Evolutionary conservation across 2,113 vertebrate species (phyloP), one percentile per base, ranked within the genome.

Genomic region (Equus przewalskii): DNA sequence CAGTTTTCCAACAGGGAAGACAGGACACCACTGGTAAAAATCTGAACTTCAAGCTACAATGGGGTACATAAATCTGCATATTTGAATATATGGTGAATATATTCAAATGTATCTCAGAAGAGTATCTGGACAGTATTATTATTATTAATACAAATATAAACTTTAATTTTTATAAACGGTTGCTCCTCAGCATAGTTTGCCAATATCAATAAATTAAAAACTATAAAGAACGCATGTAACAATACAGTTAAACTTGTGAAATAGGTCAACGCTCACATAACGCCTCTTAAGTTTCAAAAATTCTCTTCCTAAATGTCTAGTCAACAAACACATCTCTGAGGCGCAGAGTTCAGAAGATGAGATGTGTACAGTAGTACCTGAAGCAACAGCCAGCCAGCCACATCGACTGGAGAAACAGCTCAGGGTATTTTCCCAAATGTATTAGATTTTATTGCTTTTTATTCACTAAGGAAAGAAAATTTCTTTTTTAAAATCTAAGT

Each of bases 211-310:
- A 96, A 94, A 96, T 97, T 98, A 96, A 98, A 98, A 98, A 92
- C 12, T 84, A 73, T 69, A 88, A 80, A 72, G 72, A 75, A 95
- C 96, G 92, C 28, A 78, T 70, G 49, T 79, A 96, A 92, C 44
- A 92, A 97, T 89, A 98, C 78, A 97, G 60, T 90, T 96, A 96
- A 92, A 94, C 91, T 96, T 98, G 96, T 97, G 97, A 98, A 97
- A 98, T 95, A 98, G 96, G 93, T 98, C 92, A 98, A 60, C 91
- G 97, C 97, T 97, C 97, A 98, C 83, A 98, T 97, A 98, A 97
- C 98, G 96, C 56, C 91, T 92, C 95, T 64, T 86, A 91, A 97
- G 96, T 99, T 98, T 98, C 98, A 98, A 98, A 98, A 98, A 98
- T 98, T 98, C 94, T 98, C 96, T 96, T 98, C 96, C 98, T 98